phyloP scores from a whole-genome alignment of 2,113 vertebrate species.

The Thalassoma bifasciatum region DNA sequence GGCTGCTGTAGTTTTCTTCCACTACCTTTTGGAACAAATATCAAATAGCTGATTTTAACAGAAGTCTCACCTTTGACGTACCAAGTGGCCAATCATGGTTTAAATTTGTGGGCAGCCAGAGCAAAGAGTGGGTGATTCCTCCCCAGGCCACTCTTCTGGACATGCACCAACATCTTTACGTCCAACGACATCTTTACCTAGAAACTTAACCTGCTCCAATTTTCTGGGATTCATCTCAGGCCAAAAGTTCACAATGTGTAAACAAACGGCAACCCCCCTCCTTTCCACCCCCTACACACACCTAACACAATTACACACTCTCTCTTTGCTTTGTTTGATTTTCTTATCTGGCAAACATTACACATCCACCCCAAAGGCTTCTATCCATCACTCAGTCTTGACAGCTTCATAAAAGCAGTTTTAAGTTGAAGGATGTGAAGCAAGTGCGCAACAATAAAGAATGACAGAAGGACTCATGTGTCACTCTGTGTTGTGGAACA shows the following conservation, averaged over 20 bases:
- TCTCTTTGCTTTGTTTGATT: slow-evolving; percentile 64
- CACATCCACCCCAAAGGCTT: slow-evolving; percentile 46
- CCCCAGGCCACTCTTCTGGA: too few relatives aligned
- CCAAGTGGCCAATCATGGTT: too few relatives aligned
- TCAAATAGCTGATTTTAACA: too few relatives aligned
- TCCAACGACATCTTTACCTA: background rate
- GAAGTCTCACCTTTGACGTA: too few relatives aligned
- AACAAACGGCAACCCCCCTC: background rate
- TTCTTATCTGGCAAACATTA: slow-evolving; percentile 78
- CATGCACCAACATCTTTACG: too few relatives aligned
- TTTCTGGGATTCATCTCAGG: slow-evolving; percentile 54
- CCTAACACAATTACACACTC: too few relatives aligned
- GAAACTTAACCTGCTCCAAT: slow-evolving; percentile 34
- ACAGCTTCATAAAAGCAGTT: slow-evolving; percentile 56
- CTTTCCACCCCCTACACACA: too few relatives aligned
- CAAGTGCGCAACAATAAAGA: slow-evolving; percentile 14
- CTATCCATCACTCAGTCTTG: slow-evolving; percentile 48
- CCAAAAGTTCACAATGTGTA: slow-evolving; percentile 65
- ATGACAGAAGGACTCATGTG: slow-evolving; percentile 26
- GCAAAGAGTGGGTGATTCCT: too few relatives aligned
- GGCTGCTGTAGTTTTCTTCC: too few relatives aligned
- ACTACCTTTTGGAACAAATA: too few relatives aligned
- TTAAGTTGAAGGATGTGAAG: slow-evolving; percentile 30
- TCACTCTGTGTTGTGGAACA: slow-evolving; percentile 15
- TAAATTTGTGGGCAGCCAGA: too few relatives aligned